phyloP scores from a whole-genome alignment of 2,888 invertebrate genomes.

The Malacosoma neustria region DNA sequence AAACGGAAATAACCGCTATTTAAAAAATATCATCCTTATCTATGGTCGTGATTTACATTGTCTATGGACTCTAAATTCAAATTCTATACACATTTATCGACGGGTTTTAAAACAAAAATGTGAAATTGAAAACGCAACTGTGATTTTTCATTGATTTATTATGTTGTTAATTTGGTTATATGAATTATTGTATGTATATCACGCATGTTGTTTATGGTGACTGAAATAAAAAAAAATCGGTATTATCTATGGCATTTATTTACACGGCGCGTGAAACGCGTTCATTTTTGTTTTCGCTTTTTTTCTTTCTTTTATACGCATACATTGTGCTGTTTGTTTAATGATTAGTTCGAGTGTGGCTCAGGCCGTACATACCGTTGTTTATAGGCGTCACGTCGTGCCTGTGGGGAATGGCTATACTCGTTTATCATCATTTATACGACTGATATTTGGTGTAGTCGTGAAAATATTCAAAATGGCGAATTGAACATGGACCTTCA shows the following conservation, averaged over 20 bases:
- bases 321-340: conserved; percentile 40
- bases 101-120: conserved; percentile 18
- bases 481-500: too few species aligned
- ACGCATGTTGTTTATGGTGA: conserved; percentile 23
- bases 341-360: conserved; percentile 72
- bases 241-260: conserved; percentile 62
- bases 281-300: conserved; percentile 22
- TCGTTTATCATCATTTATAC: conserved; percentile 60
- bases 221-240: conserved; percentile 22
- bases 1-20: conserved; percentile 59
- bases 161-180: conserved; percentile 5
- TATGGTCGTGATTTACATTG: conserved; percentile 6
- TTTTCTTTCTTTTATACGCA: conserved; percentile 20
- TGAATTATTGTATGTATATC: conserved; percentile 9
- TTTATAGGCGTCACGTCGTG: conserved; percentile 93
- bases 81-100: conserved; percentile 13
- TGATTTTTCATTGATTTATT: conserved; percentile 38
- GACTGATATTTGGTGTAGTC: too few species aligned
- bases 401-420: conserved; percentile 84
- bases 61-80: conserved; percentile 5
- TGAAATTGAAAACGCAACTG: conserved; percentile 42
- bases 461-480: too few species aligned
- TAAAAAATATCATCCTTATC: conserved; percentile 5
- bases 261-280: conserved; percentile 40
- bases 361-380: conserved; percentile 81